Evolutionary conservation across 2,797 vertebrate genomes (phyloP), one percentile per base, ranked within the genome.

Genomic region (Bufotes viridis): DNA sequence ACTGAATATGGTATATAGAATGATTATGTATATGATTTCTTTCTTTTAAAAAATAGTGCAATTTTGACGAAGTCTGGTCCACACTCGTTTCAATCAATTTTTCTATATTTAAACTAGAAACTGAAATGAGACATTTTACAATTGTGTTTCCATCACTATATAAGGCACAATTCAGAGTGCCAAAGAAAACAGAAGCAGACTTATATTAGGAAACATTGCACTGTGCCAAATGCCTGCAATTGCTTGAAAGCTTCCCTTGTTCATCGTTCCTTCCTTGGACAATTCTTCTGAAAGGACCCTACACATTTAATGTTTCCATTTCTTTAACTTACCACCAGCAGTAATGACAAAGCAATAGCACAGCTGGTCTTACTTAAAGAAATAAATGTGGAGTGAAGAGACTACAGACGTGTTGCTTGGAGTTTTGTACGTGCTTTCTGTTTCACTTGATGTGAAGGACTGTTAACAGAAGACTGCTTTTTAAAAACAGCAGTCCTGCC

Each of bases 291-390:
- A 93, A 94, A 94, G 92, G 93, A 92, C 92, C 93, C 93, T 91
- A 92, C 92, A 89, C 92, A 94, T 94, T 93, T 94, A 94, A 94
- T 92, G 92, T 94, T 95, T 95, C 94, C 93, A 93, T 92, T 93
- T 91, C 92, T 93, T 94, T 93, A 93, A 93, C 93, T 93, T 79
- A 67, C 81, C 88, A 0, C 90, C 90, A 0, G 58, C 93, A 91
- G 1, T 90, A 93, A 93, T 94, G 93, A 93, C 93, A 94, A 92
- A 94, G 92, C 91, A 91, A 90, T 91, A 90, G 90, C 91, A 94
- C 94, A 95, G 94, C 95, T 95, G 94, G 81, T 94, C 93, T 92
- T 91, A 91, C 91, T 92, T 91, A 92, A 91, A 92, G 89, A 90
- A 93, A 88, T 8, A 88, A 92, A 91, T 86, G 90, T 55, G 61